A percentile compares a stretch with the other conserved stretches of the same genome.
Conservation (phyloP, 2,113 vertebrate genomes). For the Pollimyrus isidori region DNA sequence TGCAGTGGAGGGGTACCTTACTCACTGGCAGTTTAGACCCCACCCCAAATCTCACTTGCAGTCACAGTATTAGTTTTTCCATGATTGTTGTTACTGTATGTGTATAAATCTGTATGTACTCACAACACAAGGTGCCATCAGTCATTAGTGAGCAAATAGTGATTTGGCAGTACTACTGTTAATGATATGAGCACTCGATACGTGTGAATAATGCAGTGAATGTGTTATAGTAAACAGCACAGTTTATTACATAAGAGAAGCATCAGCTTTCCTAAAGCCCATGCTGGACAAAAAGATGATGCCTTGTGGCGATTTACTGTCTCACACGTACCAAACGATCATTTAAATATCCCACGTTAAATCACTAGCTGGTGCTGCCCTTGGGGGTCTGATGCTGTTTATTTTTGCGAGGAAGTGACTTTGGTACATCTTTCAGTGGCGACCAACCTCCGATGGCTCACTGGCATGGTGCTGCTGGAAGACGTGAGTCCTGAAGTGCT, state of each 20-base stretch:
- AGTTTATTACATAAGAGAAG: not conserved
- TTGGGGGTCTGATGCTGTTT: not conserved
- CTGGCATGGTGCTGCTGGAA: not conserved
- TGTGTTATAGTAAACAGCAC: not conserved
- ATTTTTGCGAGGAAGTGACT: not conserved
- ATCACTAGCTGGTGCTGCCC: not conserved
- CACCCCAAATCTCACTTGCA: not conserved
- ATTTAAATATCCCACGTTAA: not conserved
- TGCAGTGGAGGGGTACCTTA: not conserved
- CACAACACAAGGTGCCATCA: not conserved
- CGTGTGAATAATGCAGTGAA: not conserved
- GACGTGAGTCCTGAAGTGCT: not conserved
- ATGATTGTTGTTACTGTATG: not conserved
- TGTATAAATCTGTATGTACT: not conserved
- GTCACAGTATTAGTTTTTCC: not conserved
- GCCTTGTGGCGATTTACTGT: not conserved
- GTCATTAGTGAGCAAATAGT: not conserved
- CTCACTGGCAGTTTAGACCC: not conserved
- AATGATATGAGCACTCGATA: no score
- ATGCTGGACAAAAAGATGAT: not conserved
- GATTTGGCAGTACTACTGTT: not conserved
- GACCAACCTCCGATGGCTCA: not conserved
- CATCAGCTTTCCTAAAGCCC: not conserved
- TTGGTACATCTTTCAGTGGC: not conserved
- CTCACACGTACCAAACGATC: not conserved